Percentiles rank a stretch among this genome's conserved stretches.
phyloP scores from a whole-genome alignment of 2,113 vertebrate species.

The Indicator maculatus region DNA sequence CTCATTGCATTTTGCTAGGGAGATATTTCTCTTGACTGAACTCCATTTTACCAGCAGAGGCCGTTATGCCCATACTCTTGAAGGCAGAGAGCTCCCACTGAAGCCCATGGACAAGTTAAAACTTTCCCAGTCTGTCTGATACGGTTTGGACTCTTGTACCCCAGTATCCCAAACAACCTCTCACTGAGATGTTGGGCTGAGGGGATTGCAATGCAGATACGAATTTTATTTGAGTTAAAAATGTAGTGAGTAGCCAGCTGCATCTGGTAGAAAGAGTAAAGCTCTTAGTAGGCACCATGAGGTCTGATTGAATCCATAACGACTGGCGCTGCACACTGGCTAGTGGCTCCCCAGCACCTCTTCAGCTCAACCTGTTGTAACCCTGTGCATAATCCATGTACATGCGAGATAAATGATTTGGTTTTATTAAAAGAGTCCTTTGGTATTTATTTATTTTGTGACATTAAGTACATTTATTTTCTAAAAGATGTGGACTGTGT shows the following conservation, averaged over 20 bases:
- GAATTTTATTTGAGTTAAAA: neutral
- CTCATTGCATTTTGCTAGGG: rapidly evolving
- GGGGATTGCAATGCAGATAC: neutral
- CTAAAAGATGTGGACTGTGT: neutral
- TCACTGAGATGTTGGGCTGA: neutral
- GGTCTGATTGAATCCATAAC: neutral
- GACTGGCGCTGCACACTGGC: neutral
- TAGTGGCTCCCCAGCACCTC: neutral
- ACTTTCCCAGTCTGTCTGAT: neutral
- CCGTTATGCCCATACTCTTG: slow-evolving; percentile 41
- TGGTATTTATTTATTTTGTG: neutral
- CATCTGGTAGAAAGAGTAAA: neutral
- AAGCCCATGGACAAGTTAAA: rapidly evolving
- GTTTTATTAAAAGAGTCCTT: neutral
- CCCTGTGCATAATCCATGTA: neutral
- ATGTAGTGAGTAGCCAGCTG: rapidly evolving
- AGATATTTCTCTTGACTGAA: neutral
- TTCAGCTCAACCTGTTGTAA: neutral
- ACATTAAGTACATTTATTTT: neutral
- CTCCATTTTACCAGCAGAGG: slow-evolving; percentile 48
- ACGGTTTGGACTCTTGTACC: rapidly evolving
- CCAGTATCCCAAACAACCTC: neutral
- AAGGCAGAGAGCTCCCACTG: neutral
- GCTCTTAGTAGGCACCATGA: neutral
- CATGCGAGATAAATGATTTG: neutral